A percentile compares a stretch with the other conserved stretches of the same genome.
These are phyloP conservation scores for Pachyramphus minor DNA, from an alignment of 2,113 vertebrate species.

Conservation along the genomic window DNA sequence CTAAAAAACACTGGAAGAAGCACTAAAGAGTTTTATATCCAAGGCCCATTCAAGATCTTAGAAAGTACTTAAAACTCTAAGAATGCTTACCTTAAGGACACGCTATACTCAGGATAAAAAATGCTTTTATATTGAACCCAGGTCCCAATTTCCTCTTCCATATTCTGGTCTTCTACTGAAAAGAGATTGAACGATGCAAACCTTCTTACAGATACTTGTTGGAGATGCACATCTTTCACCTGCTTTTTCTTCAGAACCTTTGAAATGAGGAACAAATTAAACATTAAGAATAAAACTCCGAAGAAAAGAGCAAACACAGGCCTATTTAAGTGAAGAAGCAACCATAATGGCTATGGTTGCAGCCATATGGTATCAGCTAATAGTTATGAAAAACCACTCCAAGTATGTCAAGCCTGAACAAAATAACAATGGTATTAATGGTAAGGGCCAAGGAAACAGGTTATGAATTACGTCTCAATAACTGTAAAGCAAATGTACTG, in stretches of 20 bases:
- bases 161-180: constrained; percentile 70
- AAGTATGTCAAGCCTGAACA: background rate
- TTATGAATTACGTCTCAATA: background rate
- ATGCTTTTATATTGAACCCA: constrained; percentile 91
- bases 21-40: background rate
- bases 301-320: background rate
- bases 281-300: background rate
- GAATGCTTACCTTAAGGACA: constrained; percentile 84
- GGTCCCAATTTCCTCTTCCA: constrained; percentile 71
- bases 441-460: background rate
- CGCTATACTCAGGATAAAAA: constrained; percentile 83
- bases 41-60: background rate
- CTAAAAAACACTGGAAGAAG: background rate
- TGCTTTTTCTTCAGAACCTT: constrained; percentile 89
- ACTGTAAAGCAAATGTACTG: background rate
- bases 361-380: background rate
- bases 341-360: background rate
- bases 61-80: background rate
- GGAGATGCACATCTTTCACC: constrained; percentile 79
- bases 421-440: background rate
- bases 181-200: constrained; percentile 92
- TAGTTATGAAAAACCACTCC: background rate
- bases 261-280: constrained; percentile 42
- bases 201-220: constrained; percentile 87
- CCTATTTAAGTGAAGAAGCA: background rate